Evolutionary conservation across 1,140 invertebrate genomes (phyloP).

Genomic region (Neodiprion fabricii): DNA sequence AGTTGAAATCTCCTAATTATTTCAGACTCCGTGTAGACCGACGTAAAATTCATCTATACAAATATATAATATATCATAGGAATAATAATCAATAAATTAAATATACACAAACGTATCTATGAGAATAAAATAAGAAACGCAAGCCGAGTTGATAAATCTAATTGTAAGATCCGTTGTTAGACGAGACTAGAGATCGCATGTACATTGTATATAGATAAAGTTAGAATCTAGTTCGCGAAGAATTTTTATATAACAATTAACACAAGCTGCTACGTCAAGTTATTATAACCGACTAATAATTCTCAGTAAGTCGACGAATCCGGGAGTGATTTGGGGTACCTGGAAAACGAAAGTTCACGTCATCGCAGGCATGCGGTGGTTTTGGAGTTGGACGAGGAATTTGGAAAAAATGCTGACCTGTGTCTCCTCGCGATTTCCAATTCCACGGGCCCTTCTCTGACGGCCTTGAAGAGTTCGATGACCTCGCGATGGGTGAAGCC

Average conservation of each 20-base stretch:
- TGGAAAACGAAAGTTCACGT: slow-evolving; percentile 29
- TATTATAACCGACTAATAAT: no score
- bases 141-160: not conserved
- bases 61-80: no score
- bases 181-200: not conserved
- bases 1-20: no score
- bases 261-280: no score
- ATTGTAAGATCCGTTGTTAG: not conserved
- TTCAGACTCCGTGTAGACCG: no score
- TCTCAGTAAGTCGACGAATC: slow-evolving; percentile 52
- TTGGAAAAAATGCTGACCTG: slow-evolving; percentile 38
- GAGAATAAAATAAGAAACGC: not conserved
- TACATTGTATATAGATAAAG: no score
- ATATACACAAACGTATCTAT: not conserved
- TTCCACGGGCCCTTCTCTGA: slow-evolving; percentile 75
- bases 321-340: slow-evolving; percentile 52
- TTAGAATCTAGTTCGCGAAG: no score
- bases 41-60: no score
- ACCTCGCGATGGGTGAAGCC: slow-evolving; percentile 81
- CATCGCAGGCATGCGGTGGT: no score
- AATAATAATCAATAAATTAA: not conserved
- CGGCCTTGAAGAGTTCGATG: slow-evolving; percentile 78
- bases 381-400: no score
- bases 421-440: slow-evolving; percentile 70
- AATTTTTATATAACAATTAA: no score